Conservation (phyloP, 2,888 invertebrate species). For the Phortica okadai region DNA sequence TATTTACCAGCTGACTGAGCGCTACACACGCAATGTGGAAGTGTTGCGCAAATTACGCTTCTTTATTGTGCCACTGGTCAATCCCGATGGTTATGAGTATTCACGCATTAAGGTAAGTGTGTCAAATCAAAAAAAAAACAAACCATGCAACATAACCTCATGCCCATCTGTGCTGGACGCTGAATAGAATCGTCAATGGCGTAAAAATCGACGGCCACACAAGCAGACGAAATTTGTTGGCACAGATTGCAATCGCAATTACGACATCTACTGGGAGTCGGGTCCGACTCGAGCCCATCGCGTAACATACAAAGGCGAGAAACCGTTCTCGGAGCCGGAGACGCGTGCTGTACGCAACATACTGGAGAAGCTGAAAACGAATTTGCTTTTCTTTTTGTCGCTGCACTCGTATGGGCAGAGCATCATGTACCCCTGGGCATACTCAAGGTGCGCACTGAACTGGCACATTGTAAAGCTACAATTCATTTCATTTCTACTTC, state of each 20-base stretch:
- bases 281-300: slow-evolving; percentile 60
- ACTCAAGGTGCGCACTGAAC: slow-evolving; percentile 60
- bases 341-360: slow-evolving; percentile 72
- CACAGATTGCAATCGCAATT: slow-evolving; percentile 83
- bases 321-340: slow-evolving; percentile 75
- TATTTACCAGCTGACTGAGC: slow-evolving; percentile 79
- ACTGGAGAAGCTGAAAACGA: slow-evolving; percentile 64
- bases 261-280: slow-evolving; percentile 79
- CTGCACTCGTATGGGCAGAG: slow-evolving; percentile 75
- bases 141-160: slow-evolving; percentile 18
- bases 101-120: slow-evolving; percentile 77
- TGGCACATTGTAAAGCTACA: background rate
- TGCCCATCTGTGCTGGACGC: background rate
- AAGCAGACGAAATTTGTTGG: slow-evolving; percentile 77
- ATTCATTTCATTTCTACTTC: background rate
- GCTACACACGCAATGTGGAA: slow-evolving; percentile 73
- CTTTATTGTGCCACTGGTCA: slow-evolving; percentile 82
- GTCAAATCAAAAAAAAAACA: background rate
- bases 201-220: slow-evolving; percentile 78
- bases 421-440: slow-evolving; percentile 76
- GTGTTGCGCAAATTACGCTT: slow-evolving; percentile 81
- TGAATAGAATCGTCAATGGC: slow-evolving; percentile 79
- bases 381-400: slow-evolving; percentile 73
- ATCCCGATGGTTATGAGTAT: slow-evolving; percentile 86
- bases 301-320: slow-evolving; percentile 73